Base-by-base conservation (phyloP, 2,113 vertebrate species). In the Pollimyrus isidori region DNA sequence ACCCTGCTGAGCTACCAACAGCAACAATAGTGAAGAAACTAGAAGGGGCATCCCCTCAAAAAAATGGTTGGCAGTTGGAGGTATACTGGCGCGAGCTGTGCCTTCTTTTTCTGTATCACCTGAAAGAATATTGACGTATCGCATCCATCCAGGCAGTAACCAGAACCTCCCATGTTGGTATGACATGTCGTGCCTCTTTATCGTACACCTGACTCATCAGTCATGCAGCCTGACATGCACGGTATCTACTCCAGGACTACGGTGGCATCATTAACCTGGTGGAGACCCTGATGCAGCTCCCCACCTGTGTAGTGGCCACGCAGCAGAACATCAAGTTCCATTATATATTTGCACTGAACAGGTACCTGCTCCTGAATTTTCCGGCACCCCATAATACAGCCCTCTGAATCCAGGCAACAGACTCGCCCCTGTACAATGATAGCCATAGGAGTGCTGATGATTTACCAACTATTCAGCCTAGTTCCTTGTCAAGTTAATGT, bases 251-350 rank as follows among this genome's bases (percentile, higher is more conserved):
- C 0, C 91, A 98, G 98, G 97, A 98, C 92, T 97, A 97, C 9
- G 93, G 96, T 0, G 95, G 97, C 89, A 96, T 98, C 58, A 95
- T 98, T 89, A 95, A 95, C 15, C 95, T 98, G 93, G 96, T 98
- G 93, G 97, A 98, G 92, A 97, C 94, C 0, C 93, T 99, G 87
- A 96, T 95, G 89, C 93, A 95, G 52, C 93, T 99, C 91, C 97
- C 97, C 0, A 97, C 96, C 92, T 97, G 96, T 73, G 39, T 94
- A 1, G 93, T 97, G 88, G 94, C 97, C 0, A 92, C 95, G 83
- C 97, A 98, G 88, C 96, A 95, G 92, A 97, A 96, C 26, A 94
- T 99, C 92, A 94, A 97, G 92, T 98, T 98, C 94, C 97, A 98
- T 86, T 98, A 97, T 86, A 97, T 97, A 69, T 98, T 98, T 87